These are phyloP conservation scores for Trichonephila clavata DNA, from an alignment of 1,140 invertebrate genomes.

Conservation along the genomic window DNA sequence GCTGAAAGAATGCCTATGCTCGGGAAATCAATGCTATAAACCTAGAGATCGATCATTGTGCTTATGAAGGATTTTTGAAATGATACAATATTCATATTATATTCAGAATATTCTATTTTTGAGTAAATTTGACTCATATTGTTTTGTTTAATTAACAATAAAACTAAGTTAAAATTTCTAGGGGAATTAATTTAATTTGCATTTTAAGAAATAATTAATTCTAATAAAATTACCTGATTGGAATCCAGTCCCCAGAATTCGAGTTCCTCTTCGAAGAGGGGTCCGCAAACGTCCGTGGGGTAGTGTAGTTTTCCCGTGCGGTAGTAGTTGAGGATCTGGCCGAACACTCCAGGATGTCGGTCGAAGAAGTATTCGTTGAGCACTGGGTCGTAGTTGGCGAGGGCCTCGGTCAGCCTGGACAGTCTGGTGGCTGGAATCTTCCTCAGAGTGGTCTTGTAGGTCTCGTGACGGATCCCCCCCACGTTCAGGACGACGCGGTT, in stretches of 20 bases:
- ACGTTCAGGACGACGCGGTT: constrained; percentile 87
- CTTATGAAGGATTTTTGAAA: no score
- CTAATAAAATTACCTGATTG: constrained; percentile 82
- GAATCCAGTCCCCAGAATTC: constrained; percentile 98
- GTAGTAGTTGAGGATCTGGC: constrained; percentile 91
- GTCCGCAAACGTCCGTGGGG: constrained; percentile 98
- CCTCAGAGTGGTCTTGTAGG: constrained; percentile 92
- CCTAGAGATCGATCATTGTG: no score
- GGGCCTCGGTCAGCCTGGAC: constrained; percentile 90
- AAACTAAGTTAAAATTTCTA: no score
- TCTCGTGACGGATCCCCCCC: constrained; percentile 88
- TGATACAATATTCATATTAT: no score
- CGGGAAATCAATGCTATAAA: no score
- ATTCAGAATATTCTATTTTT: no score
- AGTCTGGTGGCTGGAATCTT: constrained; percentile 93
- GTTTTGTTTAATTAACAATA: no score
- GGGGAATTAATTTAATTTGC: no score
- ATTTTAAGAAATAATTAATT: no score
- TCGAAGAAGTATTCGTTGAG: constrained; percentile 93
- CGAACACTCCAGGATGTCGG: constrained; percentile 90
- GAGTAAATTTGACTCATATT: no score
- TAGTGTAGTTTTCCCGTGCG: constrained; percentile 98
- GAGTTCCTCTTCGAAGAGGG: constrained; percentile 96
- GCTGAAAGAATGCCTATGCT: no score
- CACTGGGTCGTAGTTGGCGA: constrained; percentile 93